phyloP scores from a whole-genome alignment of 2,113 vertebrate genomes.

The Phyllopteryx taeniolatus region DNA sequence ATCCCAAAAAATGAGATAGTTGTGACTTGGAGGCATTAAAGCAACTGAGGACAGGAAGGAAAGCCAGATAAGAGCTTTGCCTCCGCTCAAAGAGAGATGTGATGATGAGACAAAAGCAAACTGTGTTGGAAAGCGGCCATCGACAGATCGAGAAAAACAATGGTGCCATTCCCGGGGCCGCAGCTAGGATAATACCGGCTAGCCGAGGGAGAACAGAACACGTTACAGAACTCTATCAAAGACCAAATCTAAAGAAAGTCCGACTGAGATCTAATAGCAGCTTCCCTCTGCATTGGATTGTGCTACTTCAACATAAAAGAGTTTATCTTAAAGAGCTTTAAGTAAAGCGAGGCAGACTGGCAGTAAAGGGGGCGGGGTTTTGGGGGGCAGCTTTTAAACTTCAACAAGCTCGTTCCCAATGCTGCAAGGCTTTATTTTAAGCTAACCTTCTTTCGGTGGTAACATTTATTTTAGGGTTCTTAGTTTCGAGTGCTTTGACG shows the following conservation, averaged over 20 bases:
- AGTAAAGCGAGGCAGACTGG: background rate
- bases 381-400: background rate
- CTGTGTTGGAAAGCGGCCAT: slow-evolving; percentile 61
- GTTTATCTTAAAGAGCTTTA: slow-evolving; percentile 6
- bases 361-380: background rate
- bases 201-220: background rate
- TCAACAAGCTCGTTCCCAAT: background rate
- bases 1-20: slow-evolving; percentile 55
- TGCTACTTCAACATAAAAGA: slow-evolving; percentile 4
- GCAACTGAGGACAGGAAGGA: slow-evolving; percentile 34
- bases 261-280: background rate
- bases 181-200: background rate
- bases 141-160: slow-evolving; percentile 55
- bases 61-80: slow-evolving; percentile 45
- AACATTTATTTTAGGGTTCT: background rate
- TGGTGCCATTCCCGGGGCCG: slow-evolving; percentile 26
- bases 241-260: slow-evolving; percentile 2
- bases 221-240: background rate
- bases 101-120: slow-evolving; percentile 55
- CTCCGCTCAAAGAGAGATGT: slow-evolving; percentile 45
- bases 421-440: slow-evolving; percentile 1
- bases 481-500: background rate
- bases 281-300: background rate
- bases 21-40: slow-evolving; percentile 52
- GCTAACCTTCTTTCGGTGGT: background rate